These are phyloP conservation scores for Tupaia tana DNA, from an alignment of 2,113 vertebrate genomes.

Conservation along the genomic window DNA sequence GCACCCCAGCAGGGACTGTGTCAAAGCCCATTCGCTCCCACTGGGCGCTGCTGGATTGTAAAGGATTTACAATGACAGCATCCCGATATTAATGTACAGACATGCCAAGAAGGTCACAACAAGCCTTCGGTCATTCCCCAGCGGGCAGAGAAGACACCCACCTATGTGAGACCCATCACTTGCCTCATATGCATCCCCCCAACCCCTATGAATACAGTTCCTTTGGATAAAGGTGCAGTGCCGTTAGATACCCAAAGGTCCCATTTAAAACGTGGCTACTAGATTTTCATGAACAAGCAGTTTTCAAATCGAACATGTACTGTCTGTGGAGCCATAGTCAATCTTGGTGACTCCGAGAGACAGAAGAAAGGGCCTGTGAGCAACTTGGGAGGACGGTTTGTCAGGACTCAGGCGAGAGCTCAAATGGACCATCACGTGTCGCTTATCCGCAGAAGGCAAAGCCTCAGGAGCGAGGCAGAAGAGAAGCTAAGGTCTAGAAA, in stretches of 20 bases:
- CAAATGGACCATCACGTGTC: neutral
- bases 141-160: neutral
- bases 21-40: neutral
- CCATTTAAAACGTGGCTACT: neutral
- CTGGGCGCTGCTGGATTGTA: neutral
- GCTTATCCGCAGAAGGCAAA: neutral
- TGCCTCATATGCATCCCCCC: neutral
- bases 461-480: neutral
- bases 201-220: neutral
- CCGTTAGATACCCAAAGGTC: neutral
- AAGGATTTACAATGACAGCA: neutral
- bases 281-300: neutral
- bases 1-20: neutral
- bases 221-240: neutral
- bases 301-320: neutral
- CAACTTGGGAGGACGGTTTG: neutral
- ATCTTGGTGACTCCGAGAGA: neutral
- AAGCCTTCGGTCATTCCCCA: neutral
- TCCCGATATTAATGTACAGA: neutral
- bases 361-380: neutral
- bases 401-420: neutral
- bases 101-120: neutral
- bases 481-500: neutral
- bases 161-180: neutral
- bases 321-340: neutral